Evolutionary conservation across 2,888 invertebrate species (phyloP).

Genomic region (Hirtodrosophila alboralis): DNA sequence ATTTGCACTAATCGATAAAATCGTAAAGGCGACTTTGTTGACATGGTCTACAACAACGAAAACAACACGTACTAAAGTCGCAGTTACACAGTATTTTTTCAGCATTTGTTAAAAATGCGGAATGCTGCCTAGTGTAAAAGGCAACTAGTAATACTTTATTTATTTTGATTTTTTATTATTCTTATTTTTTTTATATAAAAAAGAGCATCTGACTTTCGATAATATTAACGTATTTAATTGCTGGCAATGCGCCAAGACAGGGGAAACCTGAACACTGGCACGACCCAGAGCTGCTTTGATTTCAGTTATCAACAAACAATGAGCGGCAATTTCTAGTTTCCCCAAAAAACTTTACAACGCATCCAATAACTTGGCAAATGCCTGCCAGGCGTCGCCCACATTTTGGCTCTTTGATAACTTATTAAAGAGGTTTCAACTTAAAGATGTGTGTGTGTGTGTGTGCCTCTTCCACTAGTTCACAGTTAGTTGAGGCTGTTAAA

Average conservation of each 20-base stretch:
- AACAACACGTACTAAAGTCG: no score
- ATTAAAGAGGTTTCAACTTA: conserved; percentile 58
- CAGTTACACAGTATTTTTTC: no score
- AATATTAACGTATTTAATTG: conserved; percentile 10
- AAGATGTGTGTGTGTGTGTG: conserved; percentile 1
- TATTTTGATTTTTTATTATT: no score
- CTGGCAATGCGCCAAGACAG: conserved; percentile 36
- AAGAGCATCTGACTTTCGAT: conserved; percentile 26
- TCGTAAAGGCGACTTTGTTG: no score
- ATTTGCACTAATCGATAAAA: no score
- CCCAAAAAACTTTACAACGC: conserved; percentile 45
- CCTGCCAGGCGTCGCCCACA: conserved; percentile 29
- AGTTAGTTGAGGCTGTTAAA: conserved; percentile 21
- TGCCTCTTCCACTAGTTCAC: neutral
- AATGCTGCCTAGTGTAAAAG: no score
- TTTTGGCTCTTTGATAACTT: conserved; percentile 59
- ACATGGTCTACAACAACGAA: no score
- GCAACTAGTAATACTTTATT: no score
- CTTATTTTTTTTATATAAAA: conserved; percentile 1
- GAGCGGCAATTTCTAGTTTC: conserved; percentile 53
- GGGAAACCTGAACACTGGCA: conserved; percentile 25
- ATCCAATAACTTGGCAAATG: conserved; percentile 32
- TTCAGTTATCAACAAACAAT: conserved; percentile 65
- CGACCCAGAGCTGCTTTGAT: conserved; percentile 48
- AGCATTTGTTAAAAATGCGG: no score